Percentiles rank a stretch among this genome's conserved stretches.
Conservation (phyloP, 92 coral and sea anemone species). For the Anthopleura xanthogrammica region DNA sequence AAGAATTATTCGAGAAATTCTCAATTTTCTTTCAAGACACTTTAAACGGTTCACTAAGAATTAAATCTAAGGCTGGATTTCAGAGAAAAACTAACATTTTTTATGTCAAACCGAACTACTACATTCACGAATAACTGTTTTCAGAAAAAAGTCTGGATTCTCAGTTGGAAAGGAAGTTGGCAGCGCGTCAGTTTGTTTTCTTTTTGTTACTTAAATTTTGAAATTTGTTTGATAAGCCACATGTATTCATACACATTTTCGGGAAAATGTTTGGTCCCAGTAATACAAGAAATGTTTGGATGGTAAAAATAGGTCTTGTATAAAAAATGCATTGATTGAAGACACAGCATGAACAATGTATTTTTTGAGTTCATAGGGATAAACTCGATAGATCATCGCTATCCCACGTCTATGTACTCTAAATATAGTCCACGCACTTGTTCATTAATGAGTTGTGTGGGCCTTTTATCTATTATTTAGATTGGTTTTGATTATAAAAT, state of each 20-base stretch:
- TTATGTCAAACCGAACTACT: too few species aligned
- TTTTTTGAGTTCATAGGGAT: background rate
- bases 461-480: background rate
- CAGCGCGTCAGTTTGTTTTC: background rate
- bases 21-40: too few species aligned
- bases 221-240: background rate
- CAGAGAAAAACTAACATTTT: too few species aligned
- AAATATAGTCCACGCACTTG: background rate
- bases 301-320: background rate
- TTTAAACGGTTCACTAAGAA: too few species aligned
- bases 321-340: background rate
- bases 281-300: background rate
- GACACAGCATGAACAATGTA: background rate
- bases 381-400: background rate
- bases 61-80: too few species aligned
- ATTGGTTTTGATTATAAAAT: background rate
- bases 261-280: background rate
- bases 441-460: conserved; percentile 3
- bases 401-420: background rate
- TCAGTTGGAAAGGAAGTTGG: background rate
- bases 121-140: too few species aligned
- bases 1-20: background rate
- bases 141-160: too few species aligned
- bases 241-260: background rate
- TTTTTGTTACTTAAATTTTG: background rate